A percentile compares a stretch with the other conserved stretches of the same genome.
Evolutionary conservation across 2,797 vertebrate genomes (phyloP).

Genomic region (Paramormyrops hopkinsi): DNA sequence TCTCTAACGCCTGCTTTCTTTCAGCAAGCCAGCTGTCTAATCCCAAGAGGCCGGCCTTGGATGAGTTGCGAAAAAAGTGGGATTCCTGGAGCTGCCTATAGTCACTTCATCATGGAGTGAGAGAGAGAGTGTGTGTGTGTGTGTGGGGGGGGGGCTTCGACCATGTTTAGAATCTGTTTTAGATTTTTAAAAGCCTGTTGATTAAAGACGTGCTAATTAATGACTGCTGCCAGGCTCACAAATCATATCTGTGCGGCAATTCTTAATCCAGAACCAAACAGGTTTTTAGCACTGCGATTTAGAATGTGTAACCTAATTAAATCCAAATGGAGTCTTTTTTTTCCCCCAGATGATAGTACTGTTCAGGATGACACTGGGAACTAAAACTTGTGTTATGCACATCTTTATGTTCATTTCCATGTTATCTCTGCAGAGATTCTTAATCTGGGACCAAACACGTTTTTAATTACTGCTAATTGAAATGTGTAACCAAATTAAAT

Average conservation of each 20-base stretch:
- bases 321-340: neutral
- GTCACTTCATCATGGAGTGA: constrained; percentile 17
- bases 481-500: constrained; percentile 1
- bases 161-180: constrained; percentile 28
- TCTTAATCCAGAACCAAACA: neutral
- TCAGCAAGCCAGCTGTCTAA: constrained; percentile 37
- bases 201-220: constrained; percentile 27
- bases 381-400: neutral
- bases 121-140: neutral
- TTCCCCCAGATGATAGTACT: neutral
- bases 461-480: constrained; percentile 11
- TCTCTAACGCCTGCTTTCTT: constrained; percentile 30
- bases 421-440: neutral
- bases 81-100: constrained; percentile 32
- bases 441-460: neutral
- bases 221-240: constrained; percentile 24
- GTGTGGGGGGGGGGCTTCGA: neutral
- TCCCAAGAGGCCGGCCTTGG: constrained; percentile 35
- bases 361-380: neutral
- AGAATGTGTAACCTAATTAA: neutral
- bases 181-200: constrained; percentile 19
- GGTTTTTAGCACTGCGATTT: neutral
- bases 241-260: constrained; percentile 9
- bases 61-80: constrained; percentile 37
- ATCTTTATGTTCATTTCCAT: neutral